Conservation (phyloP, 2,888 invertebrate genomes). For the Sphaerophoria taeniata region DNA sequence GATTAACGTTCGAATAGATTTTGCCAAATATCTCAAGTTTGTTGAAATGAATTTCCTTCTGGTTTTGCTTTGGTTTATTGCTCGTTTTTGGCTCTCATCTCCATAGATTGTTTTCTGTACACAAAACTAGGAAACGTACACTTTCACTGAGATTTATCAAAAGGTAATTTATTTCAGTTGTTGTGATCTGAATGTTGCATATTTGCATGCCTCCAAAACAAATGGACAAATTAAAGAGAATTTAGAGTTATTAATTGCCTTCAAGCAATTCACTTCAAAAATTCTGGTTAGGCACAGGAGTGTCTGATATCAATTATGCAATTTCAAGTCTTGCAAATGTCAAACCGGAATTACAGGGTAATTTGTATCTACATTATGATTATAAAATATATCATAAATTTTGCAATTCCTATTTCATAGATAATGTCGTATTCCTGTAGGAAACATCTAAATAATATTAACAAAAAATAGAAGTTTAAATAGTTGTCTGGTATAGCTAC, state of each 20-base stretch:
- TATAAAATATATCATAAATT: no score
- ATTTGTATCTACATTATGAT: no score
- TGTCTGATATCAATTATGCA: not conserved
- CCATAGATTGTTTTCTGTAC: conserved; percentile 58
- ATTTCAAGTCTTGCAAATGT: not conserved
- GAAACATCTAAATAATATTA: no score
- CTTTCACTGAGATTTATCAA: conserved; percentile 82
- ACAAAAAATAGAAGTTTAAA: no score
- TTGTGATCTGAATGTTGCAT: conserved; percentile 74
- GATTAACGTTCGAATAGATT: conserved; percentile 82
- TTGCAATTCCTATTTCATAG: no score
- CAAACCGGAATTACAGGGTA: no score
- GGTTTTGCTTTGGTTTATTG: conserved; percentile 10
- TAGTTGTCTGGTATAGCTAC: no score
- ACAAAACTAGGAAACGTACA: conserved; percentile 68
- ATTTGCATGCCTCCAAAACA: conserved; percentile 77
- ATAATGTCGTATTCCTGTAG: no score
- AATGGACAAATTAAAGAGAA: conserved; percentile 79
- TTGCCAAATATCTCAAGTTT: conserved; percentile 80
- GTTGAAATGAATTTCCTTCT: conserved; percentile 74
- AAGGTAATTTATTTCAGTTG: conserved; percentile 81
- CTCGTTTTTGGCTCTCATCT: conserved; percentile 33
- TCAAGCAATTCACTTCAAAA: conserved; percentile 73
- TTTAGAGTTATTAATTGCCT: conserved; percentile 81
- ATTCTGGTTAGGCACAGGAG: no score